Evolutionary conservation across 2,113 vertebrate genomes (phyloP).

Genomic region (Uria aalge): DNA sequence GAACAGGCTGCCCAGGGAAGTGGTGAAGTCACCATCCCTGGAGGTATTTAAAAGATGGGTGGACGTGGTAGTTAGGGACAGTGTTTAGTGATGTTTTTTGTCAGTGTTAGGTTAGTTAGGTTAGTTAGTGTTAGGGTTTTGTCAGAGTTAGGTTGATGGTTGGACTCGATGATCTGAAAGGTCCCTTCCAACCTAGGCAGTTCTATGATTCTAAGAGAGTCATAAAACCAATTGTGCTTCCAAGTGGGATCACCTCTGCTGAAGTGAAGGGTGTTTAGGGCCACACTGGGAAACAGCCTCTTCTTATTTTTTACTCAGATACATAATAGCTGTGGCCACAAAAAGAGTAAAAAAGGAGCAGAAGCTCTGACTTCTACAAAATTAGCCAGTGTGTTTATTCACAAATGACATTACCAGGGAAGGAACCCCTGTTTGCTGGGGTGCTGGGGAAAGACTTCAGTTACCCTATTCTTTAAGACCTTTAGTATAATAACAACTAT

Average conservation of each 20-base stretch:
- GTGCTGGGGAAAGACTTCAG: not conserved
- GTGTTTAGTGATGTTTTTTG: no score
- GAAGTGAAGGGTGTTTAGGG: not conserved
- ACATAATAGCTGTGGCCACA: not conserved
- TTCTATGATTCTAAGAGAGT: no score
- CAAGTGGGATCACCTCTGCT: not conserved
- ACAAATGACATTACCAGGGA: accelerated
- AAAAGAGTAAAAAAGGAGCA: not conserved
- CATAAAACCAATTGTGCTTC: not conserved
- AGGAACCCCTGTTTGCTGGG: not conserved
- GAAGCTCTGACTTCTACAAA: not conserved
- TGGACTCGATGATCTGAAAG: no score
- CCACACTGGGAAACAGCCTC: not conserved
- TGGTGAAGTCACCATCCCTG: no score
- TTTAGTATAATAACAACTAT: not conserved
- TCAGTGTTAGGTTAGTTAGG: no score
- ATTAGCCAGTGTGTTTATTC: not conserved
- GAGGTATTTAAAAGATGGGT: no score
- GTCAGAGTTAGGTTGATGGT: no score
- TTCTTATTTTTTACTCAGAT: not conserved
- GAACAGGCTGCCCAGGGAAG: not conserved
- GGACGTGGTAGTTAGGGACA: no score
- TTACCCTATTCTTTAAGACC: not conserved
- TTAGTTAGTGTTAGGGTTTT: no score
- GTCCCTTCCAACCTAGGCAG: no score